Base-by-base conservation (phyloP, 2,113 vertebrate species). In the Calypte anna region DNA sequence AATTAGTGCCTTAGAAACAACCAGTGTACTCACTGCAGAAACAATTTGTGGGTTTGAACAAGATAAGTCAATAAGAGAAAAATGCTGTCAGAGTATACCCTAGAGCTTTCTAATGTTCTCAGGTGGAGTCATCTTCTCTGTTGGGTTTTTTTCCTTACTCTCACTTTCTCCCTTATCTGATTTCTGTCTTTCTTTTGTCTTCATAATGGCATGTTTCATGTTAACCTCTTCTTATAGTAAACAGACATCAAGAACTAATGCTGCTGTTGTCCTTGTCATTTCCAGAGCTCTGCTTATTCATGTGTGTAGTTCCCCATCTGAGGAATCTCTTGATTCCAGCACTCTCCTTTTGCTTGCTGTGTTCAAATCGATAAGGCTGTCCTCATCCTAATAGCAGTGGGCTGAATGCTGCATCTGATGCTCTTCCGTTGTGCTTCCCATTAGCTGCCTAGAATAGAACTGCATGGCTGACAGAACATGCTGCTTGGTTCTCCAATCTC, bases 361-460 rank as follows among this genome's bases (percentile, higher is more conserved):
- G 57, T 48, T 93, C 17, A 6, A 18, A 86, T 80, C 14, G 1
- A 94, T 89, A 57, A 76, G 61, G 33, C 93, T 74, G 16, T 51
- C 21, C 54, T 73, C 10, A 66, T 72, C 74, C 69, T 89, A 24
- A 74, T 8, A 62, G 75, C 85, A 40, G 3, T 43, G 84, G 59
- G 79, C 44, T 70, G 75, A 86, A 48, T 18, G 73, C 82, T 86
- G 36, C 79, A 67, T 90, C 87, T 94, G 83, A 79, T 91, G 75
- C 84, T 94, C 67, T 85, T 97, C 69, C 3, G 10, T 84, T 82
- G 58, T 86, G 84, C 93, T 88, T 93, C 68, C 91, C 75, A 55
- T 94, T 74, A 93, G 84, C 90, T 88, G 90, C 91, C 75, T 85
- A 67, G 93, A 96, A 85, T 83, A 93, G 93, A 90, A 44, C 74